Base-by-base conservation (phyloP, 2,888 invertebrate genomes). In the Pammene fasciana region DNA sequence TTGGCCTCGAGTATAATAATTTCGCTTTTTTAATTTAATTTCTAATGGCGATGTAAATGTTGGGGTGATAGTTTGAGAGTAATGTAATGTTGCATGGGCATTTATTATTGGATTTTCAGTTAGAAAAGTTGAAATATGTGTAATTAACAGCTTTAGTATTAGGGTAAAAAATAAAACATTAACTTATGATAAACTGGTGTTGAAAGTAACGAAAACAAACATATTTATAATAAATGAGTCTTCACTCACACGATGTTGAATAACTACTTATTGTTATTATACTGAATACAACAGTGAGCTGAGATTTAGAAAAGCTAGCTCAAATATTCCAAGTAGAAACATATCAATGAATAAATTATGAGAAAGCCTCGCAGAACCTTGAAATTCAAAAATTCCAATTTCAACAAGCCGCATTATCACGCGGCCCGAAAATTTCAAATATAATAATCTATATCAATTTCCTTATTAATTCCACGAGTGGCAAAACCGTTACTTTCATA, bases 11-110 rank as follows among this genome's bases (percentile, higher is more conserved):
- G 89, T 89, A 88, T 88, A 89, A 91, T 92, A 92, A 91, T 89
- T 93, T 85, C 83, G 82, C 64, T 88, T 91, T 92, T 92, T 92
- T 92, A 92, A 92, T 92, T 93, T 92, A 92, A 91, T 93, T 91
- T 90, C 84, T 89, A 89, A 88, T 87, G 80, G 77, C 74, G 77
- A 82, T 81, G 79, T 88, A 87, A 87, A 85, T 87, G 84, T 80
- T 68, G 56, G 75, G 77, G 77, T 86, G 88, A 80, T 83, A 81
- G 80, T 74, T 75, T 74, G 83, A 84, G 82, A 80, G 77, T 74
- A 81, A 83, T 83, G 77, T 74, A 81, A 83, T 83, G 78, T 80
- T 76, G 75, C 78, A 76, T 74, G 56, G 16, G 48, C 57, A 55
- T 64, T 68, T 68, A 68, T 57, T 48, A 41, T 57, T 46, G n/a